Conservation (phyloP, 2,113 vertebrate genomes). For the Elephas maximus region DNA sequence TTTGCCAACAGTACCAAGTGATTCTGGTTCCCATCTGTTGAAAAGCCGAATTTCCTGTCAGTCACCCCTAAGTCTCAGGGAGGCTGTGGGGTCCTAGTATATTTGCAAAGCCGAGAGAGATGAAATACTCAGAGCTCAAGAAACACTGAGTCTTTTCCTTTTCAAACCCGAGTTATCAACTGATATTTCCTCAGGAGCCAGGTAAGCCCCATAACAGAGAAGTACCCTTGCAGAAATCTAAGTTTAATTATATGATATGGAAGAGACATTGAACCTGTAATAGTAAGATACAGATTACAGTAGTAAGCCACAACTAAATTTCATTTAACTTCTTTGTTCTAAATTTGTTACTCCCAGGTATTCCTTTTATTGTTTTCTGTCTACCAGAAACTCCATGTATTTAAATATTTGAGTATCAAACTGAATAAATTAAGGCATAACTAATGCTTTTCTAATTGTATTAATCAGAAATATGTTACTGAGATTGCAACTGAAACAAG, state of each 20-base stretch:
- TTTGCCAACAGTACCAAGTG: not conserved
- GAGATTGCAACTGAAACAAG: not conserved
- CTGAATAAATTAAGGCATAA: slow-evolving; percentile 36
- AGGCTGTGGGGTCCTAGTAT: not conserved
- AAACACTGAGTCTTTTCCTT: not conserved
- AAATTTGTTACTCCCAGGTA: not conserved
- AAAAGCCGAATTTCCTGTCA: slow-evolving; percentile 17
- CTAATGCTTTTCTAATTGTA: slow-evolving; percentile 40
- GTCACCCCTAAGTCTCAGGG: not conserved
- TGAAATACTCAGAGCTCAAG: not conserved
- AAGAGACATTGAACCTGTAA: not conserved
- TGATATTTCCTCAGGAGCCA: not conserved
- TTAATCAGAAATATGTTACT: not conserved
- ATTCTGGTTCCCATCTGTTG: not conserved
- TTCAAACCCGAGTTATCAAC: not conserved
- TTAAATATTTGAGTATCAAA: slow-evolving; percentile 1
- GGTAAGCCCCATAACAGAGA: not conserved
- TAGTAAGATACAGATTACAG: not conserved
- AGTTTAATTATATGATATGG: slow-evolving; percentile 4
- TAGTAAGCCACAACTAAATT: not conserved
- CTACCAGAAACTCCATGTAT: not conserved
- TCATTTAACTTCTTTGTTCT: slow-evolving; percentile 29
- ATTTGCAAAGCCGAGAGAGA: not conserved
- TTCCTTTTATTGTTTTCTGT: slow-evolving; percentile 38
- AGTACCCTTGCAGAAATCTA: not conserved